These are phyloP conservation scores for Tetrapedia diversipes DNA, from an alignment of 2,888 invertebrate species.

Conservation along the genomic window DNA sequence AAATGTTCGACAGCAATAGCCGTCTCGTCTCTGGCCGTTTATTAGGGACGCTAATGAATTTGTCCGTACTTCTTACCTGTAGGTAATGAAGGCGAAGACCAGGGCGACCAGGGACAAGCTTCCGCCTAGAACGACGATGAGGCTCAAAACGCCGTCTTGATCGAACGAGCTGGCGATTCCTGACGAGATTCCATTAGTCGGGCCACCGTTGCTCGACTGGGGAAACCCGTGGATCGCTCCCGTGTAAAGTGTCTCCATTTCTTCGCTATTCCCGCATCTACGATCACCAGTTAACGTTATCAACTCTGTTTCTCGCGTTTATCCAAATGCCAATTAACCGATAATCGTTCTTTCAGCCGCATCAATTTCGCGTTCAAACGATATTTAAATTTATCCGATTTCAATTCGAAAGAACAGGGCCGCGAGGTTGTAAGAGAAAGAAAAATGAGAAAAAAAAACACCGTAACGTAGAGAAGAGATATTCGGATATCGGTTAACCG, in stretches of 20 bases:
- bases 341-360: too few species aligned
- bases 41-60: slow-evolving; percentile 5
- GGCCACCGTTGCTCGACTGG: slow-evolving; percentile 68
- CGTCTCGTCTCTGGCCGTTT: background rate
- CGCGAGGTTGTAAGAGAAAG: too few species aligned
- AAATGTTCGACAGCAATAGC: background rate
- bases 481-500: background rate
- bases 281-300: background rate
- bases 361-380: too few species aligned
- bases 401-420: too few species aligned
- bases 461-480: too few species aligned
- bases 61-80: slow-evolving; percentile 85
- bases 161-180: slow-evolving; percentile 79
- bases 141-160: slow-evolving; percentile 86
- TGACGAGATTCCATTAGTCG: slow-evolving; percentile 77
- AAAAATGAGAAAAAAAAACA: too few species aligned
- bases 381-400: too few species aligned
- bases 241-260: slow-evolving; percentile 80
- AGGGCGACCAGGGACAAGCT: slow-evolving; percentile 87
- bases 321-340: background rate
- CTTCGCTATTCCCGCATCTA: slow-evolving; percentile 44
- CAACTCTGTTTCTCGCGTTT: background rate
- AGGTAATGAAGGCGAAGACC: slow-evolving; percentile 88
- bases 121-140: slow-evolving; percentile 87
- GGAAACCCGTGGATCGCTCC: slow-evolving; percentile 79